Conservation (phyloP, 2,888 invertebrate species). For the Acleris holmiana region DNA sequence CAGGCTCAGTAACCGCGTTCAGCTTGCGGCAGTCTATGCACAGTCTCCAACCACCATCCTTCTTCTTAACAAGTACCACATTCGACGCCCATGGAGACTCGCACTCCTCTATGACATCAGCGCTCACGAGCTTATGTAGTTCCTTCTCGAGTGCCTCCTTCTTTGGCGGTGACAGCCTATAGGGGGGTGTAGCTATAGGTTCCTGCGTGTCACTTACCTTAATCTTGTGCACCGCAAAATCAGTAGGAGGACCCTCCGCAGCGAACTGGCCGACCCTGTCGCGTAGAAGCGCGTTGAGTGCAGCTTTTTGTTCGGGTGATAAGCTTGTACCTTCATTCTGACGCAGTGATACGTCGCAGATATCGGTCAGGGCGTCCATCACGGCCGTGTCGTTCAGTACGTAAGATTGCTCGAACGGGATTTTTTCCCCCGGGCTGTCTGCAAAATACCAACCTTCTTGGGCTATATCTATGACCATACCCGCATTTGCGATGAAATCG, state of each 20-base stretch:
- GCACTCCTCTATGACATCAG: conserved; percentile 41
- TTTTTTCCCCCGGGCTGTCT: background rate
- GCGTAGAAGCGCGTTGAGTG: too few relatives aligned
- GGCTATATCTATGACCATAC: conserved; percentile 6
- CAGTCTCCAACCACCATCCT: conserved; percentile 41
- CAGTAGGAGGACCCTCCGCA: conserved; percentile 34
- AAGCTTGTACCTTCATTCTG: too few relatives aligned
- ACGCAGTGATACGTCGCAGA: too few relatives aligned
- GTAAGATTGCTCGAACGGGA: background rate
- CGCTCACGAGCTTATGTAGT: conserved; percentile 47
- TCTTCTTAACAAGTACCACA: conserved; percentile 46
- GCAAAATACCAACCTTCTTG: conserved; percentile 2
- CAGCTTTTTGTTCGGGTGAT: too few relatives aligned
- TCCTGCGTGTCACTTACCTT: conserved; percentile 46
- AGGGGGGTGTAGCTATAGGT: conserved; percentile 54
- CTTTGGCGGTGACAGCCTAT: conserved; percentile 49
- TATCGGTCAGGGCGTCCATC: too few relatives aligned
- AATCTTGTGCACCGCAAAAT: conserved; percentile 45
- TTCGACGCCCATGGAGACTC: conserved; percentile 46
- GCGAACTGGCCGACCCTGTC: background rate
- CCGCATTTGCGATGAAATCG: background rate
- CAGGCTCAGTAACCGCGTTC: conserved; percentile 48
- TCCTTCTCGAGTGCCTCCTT: conserved; percentile 44
- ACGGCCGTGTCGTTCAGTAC: too few relatives aligned
- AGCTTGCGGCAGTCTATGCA: conserved; percentile 39